Percentiles rank a stretch among this genome's conserved stretches.
Conservation (phyloP, 2,888 invertebrate genomes). For the Ochropleura leucogaster region DNA sequence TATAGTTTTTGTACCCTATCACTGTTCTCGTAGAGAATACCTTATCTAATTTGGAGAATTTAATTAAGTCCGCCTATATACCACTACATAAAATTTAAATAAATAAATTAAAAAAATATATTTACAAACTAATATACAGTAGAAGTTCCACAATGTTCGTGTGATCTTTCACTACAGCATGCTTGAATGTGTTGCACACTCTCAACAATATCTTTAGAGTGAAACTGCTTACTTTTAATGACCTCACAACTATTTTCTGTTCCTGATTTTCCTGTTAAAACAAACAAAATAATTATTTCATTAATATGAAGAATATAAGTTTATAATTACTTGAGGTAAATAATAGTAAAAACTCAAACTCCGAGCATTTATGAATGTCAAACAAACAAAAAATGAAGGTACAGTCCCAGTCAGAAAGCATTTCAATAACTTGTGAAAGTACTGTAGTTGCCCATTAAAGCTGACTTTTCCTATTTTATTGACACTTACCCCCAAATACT, state of each 20-base stretch:
- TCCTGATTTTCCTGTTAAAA: slow-evolving; percentile 78
- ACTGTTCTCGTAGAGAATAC: too few relatives aligned
- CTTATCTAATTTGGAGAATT: too few relatives aligned
- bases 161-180: slow-evolving; percentile 70
- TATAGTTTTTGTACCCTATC: too few relatives aligned
- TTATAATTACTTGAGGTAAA: background rate
- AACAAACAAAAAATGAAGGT: too few relatives aligned
- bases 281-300: background rate
- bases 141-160: slow-evolving; percentile 74
- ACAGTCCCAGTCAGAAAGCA: too few relatives aligned
- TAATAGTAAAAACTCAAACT: too few relatives aligned
- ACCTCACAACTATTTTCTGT: slow-evolving; percentile 80
- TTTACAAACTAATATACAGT: slow-evolving; percentile 78
- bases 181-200: slow-evolving; percentile 81
- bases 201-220: slow-evolving; percentile 86
- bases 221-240: slow-evolving; percentile 87
- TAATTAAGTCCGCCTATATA: too few relatives aligned
- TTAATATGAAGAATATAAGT: background rate
- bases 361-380: too few relatives aligned
- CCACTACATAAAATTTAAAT: too few relatives aligned
- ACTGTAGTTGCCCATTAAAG: too few relatives aligned
- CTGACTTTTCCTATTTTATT: background rate
- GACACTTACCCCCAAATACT: background rate
- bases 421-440: too few relatives aligned
- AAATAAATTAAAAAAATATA: slow-evolving; percentile 41